Evolutionary conservation across 2,113 vertebrate species (phyloP), one percentile per base, ranked within the genome.

Genomic region (Oreocharis arfaki): DNA sequence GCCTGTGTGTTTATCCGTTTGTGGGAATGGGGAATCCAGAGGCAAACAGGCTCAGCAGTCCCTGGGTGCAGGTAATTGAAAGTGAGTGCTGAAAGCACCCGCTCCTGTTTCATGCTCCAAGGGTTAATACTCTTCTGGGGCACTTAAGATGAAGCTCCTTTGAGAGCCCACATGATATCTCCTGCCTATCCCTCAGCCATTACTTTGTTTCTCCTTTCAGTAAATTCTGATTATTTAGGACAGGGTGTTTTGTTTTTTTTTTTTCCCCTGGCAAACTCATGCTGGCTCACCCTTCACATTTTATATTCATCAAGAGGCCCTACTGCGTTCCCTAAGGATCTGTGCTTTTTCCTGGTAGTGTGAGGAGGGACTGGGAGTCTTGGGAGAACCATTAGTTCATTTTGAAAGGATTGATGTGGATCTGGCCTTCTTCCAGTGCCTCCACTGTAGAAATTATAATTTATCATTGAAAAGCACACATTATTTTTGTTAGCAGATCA

Each of bases 311-410:
- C 90, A 47, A 67, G 84, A 92, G 81, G 81, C 70, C 92, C 49
- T 78, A 13, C 22, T 60, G 49, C 90, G 87, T 93, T 89, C 88
- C 84, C 86, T 33, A 30, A 77, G 75, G 89, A 96, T 84, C 81
- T 37, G 46, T 41, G 75, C 79, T 90, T 96, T 91, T 96, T 96
- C 95, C 95, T 92, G 85, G 88, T 90, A 96, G 52, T 35, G 60
- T 60, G 32, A 37, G 76, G 71, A 94, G 90, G 60, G 52, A 89
- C 88, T 86, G 59, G 79, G 47, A 93, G 83, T 60, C 90, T 84
- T 89, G 76, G 83, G 83, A 97, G 88, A 90, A 50, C 68, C 85
- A 81, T 96, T 93, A 94, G 83, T 24, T 92, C 83, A 42, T 84
- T 86, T 93, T 49, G 86, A 93, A 79, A 95, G 92, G 95, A 95